These are phyloP conservation scores for Pseudopodoces humilis DNA, from an alignment of 2,113 vertebrate species.

Conservation along the genomic window DNA sequence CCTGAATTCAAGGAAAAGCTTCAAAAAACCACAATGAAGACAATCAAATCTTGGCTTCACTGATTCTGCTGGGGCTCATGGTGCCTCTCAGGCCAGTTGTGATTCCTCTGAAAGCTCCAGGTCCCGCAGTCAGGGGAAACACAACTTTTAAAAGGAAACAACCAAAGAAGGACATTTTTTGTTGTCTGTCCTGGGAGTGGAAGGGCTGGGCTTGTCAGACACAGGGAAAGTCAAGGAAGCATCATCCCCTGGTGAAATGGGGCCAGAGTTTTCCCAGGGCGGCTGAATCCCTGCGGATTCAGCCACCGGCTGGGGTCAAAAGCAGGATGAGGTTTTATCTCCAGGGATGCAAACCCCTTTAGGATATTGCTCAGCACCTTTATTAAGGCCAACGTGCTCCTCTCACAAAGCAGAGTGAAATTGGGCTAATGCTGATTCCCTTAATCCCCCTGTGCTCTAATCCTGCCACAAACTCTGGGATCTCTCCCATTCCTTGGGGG, in stretches of 20 bases:
- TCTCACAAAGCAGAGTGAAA: slow-evolving; percentile 40
- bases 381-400: not conserved
- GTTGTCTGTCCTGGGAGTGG: not conserved
- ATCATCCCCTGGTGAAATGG: not conserved
- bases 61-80: not conserved
- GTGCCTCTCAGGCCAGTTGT: not conserved
- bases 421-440: not conserved
- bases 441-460: slow-evolving; percentile 28
- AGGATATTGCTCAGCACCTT: not conserved
- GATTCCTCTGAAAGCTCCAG: not conserved
- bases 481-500: not conserved
- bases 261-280: not conserved
- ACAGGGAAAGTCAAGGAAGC: not conserved
- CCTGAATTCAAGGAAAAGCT: not conserved
- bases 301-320: accelerated
- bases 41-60: not conserved
- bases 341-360: not conserved
- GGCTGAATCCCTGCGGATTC: not conserved
- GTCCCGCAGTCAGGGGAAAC: not conserved
- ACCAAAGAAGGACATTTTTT: not conserved
- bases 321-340: not conserved
- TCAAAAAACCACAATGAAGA: not conserved
- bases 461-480: not conserved
- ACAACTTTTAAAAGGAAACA: not conserved
- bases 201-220: not conserved